Percentiles rank a stretch among this genome's conserved stretches.
phyloP scores from a whole-genome alignment of 2,888 invertebrate genomes.

The Scotopteryx bipunctaria region DNA sequence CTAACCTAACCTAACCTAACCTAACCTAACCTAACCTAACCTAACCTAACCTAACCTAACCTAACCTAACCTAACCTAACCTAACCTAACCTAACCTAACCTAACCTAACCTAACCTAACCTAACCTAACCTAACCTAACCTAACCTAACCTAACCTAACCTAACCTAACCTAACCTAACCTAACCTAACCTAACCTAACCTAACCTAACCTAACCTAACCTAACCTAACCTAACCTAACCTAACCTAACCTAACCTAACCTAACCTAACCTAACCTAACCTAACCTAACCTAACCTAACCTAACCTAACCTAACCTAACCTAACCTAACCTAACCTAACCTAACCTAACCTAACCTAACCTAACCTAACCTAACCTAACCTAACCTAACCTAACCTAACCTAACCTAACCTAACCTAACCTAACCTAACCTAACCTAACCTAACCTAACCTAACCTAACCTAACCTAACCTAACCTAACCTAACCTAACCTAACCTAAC shows the following conservation, averaged over 20 bases:
- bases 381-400: constrained; percentile 12
- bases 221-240: constrained; percentile 11
- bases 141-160: constrained; percentile 12
- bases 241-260: constrained; percentile 12
- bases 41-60: constrained; percentile 12
- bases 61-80: constrained; percentile 12
- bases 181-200: constrained; percentile 9
- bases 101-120: constrained; percentile 12
- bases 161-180: constrained; percentile 11
- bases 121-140: constrained; percentile 12
- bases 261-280: constrained; percentile 12
- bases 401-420: constrained; percentile 16
- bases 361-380: too few relatives aligned
- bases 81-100: constrained; percentile 12
- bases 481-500: not conserved
- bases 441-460: too few relatives aligned
- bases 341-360: too few relatives aligned
- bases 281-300: constrained; percentile 7
- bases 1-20: constrained; percentile 12
- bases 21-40: constrained; percentile 12
- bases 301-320: too few relatives aligned
- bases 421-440: too few relatives aligned
- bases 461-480: too few relatives aligned
- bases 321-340: too few relatives aligned
- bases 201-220: constrained; percentile 1